phyloP scores from a whole-genome alignment of 2,113 vertebrate species.

The Psittacara wagleri region DNA sequence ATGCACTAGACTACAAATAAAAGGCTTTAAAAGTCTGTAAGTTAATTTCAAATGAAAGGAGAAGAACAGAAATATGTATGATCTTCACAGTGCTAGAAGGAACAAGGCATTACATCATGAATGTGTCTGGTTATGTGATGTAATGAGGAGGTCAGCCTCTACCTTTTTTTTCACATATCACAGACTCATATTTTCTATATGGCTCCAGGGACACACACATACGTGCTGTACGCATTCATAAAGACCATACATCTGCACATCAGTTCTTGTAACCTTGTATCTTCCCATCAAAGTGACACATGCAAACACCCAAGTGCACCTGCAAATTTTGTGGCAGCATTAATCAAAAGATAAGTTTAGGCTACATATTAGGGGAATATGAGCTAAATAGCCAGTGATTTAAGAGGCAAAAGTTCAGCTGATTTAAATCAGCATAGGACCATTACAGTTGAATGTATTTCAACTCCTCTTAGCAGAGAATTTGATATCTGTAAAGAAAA shows the following conservation, averaged over 20 bases:
- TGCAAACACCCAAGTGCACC: background rate
- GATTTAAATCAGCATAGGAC: background rate
- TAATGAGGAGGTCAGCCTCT: background rate
- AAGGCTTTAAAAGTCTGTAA: background rate
- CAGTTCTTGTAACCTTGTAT: background rate
- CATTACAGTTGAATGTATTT: background rate
- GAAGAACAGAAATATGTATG: background rate
- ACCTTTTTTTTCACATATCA: background rate
- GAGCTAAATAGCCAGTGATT: background rate
- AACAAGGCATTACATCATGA: background rate
- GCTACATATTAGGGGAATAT: background rate
- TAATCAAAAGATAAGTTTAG: background rate
- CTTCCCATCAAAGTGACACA: background rate
- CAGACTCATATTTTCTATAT: background rate
- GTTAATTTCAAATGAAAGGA: background rate
- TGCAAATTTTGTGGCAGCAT: background rate
- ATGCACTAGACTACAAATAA: background rate
- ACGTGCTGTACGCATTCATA: rapidly evolving
- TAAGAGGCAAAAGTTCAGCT: background rate
- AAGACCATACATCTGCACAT: background rate
- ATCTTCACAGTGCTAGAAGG: background rate
- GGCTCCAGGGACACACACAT: background rate
- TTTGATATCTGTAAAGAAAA: background rate
- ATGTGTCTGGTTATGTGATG: background rate
- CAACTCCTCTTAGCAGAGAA: background rate